Evolutionary conservation across 2,888 invertebrate species (phyloP), one percentile per base, ranked within the genome.

Genomic region (Calephelis perditalis): DNA sequence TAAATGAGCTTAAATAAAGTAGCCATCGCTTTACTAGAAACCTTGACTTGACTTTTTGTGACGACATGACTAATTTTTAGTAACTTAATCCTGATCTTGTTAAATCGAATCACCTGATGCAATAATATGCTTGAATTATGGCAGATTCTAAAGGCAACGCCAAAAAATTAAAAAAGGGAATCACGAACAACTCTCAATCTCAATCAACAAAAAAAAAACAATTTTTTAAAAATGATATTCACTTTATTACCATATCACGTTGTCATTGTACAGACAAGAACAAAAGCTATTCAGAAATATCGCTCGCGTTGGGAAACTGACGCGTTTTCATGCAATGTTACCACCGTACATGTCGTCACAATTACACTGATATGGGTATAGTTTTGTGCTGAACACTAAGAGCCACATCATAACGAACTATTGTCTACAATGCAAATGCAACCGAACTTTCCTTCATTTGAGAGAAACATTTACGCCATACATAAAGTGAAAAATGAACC

Each of bases 271-370:
- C 70, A 77, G 77, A 74, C 81, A 86, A 87, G 90, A 88, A 90
- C 89, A 90, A 89, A 84, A 76, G 81, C 76, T 76, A 80, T 87
- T 88, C 86, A 89, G 84, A 79, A 82, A 80, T 82, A 82, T 72
- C 65, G 75, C 76, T 76, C 75, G 72, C 74, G 75, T 67, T 66
- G 64, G 83, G 82, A 82, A 83, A 77, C 77, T 76, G 86, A 84
- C 82, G 78, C 82, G 85, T 81, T 86, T 77, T 79, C 77, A 73
- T 74, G 83, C 81, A 80, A 80, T 84, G 86, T 86, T 84, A 84
- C 71, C 73, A 70, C 74, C 76, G 71, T 72, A 73, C 75, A 62
- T 63, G 64, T 57, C 64, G 84, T 59, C 68, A 88, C 89, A 86
- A 88, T 88, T 89, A 71, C 74, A 72, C 71, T 80, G 84, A 86